Evolutionary conservation across 2,888 invertebrate genomes (phyloP).

Genomic region (Sinhomidia bicolor): DNA sequence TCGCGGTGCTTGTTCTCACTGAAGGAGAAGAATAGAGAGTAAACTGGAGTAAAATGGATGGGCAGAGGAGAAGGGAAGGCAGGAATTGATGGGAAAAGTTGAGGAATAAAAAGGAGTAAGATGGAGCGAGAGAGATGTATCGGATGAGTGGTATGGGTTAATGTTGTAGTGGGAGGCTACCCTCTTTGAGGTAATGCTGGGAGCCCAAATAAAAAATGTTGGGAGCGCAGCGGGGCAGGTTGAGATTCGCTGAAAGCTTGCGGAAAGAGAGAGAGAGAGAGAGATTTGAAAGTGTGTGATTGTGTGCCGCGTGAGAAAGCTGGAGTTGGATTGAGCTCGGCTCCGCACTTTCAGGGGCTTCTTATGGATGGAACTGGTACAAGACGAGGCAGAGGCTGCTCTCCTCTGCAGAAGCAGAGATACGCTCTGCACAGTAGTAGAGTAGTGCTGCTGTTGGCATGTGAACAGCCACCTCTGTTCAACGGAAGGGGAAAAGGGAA

Average conservation of each 20-base stretch:
- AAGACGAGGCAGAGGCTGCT: too few species aligned
- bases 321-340: not conserved
- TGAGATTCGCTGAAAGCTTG: too few species aligned
- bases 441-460: too few species aligned
- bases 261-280: not conserved
- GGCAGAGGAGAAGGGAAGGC: not conserved
- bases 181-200: too few species aligned
- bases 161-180: too few species aligned
- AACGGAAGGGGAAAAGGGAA: too few species aligned
- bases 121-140: not conserved
- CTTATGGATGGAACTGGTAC: not conserved
- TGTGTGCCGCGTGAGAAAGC: slow-evolving; percentile 17
- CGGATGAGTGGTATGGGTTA: not conserved
- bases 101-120: slow-evolving; percentile 27
- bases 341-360: not conserved
- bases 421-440: too few species aligned
- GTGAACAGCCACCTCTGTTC: too few species aligned
- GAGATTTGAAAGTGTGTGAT: too few species aligned
- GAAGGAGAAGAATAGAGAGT: not conserved
- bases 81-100: slow-evolving; percentile 57
- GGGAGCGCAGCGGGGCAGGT: too few species aligned
- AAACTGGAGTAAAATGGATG: slow-evolving; percentile 8
- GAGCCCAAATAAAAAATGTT: too few species aligned
- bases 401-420: too few species aligned
- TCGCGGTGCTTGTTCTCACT: not conserved